These are phyloP conservation scores for Acanthisitta chloris DNA, from an alignment of 2,113 vertebrate genomes.

Conservation along the genomic window DNA sequence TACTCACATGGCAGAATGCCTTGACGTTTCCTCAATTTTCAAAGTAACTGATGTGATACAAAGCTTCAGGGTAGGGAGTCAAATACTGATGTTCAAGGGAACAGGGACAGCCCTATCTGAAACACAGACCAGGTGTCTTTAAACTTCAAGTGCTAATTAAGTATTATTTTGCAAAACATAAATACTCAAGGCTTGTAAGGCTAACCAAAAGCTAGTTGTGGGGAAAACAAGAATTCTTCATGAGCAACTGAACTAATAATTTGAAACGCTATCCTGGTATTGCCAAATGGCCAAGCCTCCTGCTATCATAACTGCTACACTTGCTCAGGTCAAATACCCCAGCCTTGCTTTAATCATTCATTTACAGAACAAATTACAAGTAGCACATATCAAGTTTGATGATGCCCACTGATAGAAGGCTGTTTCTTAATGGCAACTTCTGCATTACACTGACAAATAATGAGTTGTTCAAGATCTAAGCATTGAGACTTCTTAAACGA, in stretches of 20 bases:
- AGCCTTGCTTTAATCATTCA: not conserved
- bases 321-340: not conserved
- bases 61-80: not conserved
- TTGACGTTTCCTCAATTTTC: not conserved
- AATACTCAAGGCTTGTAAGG: not conserved
- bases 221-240: not conserved
- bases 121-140: not conserved
- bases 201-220: not conserved
- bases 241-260: not conserved
- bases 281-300: not conserved
- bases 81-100: not conserved
- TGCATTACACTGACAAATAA: not conserved
- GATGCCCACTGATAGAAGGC: not conserved
- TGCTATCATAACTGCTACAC: not conserved
- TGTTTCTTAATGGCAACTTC: not conserved
- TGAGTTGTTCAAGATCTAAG: not conserved
- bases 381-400: not conserved
- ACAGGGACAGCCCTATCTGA: accelerated
- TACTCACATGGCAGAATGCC: accelerated
- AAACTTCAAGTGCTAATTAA: not conserved
- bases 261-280: not conserved
- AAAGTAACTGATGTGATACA: not conserved
- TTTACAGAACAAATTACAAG: not conserved
- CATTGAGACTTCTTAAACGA: not conserved
- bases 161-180: not conserved